Evolutionary conservation across 1,140 invertebrate genomes (phyloP).

Genomic region (Calliopsis andreniformis): DNA sequence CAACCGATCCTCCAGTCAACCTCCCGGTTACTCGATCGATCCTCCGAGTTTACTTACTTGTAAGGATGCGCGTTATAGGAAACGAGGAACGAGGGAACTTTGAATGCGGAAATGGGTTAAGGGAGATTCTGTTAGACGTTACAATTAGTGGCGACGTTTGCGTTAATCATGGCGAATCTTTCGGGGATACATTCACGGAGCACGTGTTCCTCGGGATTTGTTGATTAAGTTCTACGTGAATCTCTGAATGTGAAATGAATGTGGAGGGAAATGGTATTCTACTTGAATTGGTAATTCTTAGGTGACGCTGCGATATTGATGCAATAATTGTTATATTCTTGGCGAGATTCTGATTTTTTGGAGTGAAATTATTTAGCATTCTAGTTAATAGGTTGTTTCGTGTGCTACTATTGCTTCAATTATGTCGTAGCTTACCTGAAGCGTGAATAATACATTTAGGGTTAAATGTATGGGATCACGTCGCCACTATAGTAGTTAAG

Average conservation of each 20-base stretch:
- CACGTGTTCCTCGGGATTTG: background rate
- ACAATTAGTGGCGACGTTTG: conserved; percentile 30
- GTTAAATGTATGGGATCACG: no score
- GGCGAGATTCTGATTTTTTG: no score
- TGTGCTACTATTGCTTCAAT: no score
- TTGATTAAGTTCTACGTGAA: background rate
- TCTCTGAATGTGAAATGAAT: background rate
- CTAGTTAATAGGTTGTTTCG: no score
- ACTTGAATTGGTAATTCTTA: no score
- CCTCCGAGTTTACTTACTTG: conserved; percentile 26
- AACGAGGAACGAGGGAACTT: background rate
- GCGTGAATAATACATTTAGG: no score
- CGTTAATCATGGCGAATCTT: conserved; percentile 12
- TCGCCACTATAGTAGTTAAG: no score
- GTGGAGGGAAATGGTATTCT: background rate
- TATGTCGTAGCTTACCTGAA: no score
- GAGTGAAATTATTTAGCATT: no score
- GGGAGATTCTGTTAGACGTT: conserved; percentile 6
- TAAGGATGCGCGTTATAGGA: conserved; percentile 14
- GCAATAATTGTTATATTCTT: no score
- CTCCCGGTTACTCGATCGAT: conserved; percentile 35
- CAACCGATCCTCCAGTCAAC: conserved; percentile 37
- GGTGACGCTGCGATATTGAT: no score
- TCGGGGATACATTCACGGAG: background rate
- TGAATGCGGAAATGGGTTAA: conserved; percentile 30